Conservation (phyloP, 2,888 invertebrate species). For the Dinocampus coccinellae region DNA sequence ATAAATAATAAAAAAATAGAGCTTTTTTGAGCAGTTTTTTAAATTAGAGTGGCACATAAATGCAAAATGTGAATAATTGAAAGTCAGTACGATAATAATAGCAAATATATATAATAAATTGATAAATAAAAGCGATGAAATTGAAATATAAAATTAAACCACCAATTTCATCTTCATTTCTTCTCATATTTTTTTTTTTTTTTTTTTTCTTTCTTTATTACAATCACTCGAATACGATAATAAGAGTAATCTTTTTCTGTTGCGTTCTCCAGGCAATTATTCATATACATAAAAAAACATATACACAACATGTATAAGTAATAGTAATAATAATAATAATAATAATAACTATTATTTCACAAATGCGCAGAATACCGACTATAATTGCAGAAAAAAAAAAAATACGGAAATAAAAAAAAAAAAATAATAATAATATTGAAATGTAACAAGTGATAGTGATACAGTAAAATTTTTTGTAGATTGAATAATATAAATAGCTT, state of each 20-base stretch:
- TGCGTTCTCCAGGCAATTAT: background rate
- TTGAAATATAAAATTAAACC: too few relatives aligned
- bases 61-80: background rate
- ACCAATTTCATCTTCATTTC: too few relatives aligned
- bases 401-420: background rate
- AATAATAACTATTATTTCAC: background rate
- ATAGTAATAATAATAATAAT: background rate
- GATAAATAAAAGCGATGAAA: too few relatives aligned
- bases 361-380: background rate
- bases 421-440: conserved; percentile 9
- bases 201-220: background rate
- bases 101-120: too few relatives aligned
- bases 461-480: conserved; percentile 16
- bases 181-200: too few relatives aligned
- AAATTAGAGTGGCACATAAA: background rate
- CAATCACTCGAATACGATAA: background rate
- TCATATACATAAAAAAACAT: background rate
- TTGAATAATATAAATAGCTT: conserved; percentile 21
- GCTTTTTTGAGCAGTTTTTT: background rate
- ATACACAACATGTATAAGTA: background rate
- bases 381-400: background rate
- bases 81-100: background rate
- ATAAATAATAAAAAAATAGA: background rate
- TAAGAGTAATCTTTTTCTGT: background rate
- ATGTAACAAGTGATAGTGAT: background rate